These are phyloP conservation scores for Rhadinocentrus ornatus DNA, from an alignment of 2,797 vertebrate species.

Conservation along the genomic window DNA sequence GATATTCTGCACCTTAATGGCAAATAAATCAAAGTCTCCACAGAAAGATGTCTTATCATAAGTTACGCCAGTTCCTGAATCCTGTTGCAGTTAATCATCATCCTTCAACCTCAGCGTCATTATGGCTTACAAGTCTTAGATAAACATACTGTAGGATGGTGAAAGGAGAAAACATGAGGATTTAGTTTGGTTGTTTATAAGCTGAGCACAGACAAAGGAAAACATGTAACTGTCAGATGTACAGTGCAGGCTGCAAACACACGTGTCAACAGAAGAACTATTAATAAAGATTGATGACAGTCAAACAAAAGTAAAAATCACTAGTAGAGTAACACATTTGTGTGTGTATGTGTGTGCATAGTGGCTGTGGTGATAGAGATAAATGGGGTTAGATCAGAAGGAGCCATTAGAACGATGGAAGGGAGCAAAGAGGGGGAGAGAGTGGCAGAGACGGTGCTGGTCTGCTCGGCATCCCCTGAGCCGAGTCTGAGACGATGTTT, in stretches of 20 bases:
- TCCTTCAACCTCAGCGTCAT: constrained; percentile 70
- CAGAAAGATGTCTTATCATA: constrained; percentile 70
- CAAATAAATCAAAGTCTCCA: constrained; percentile 74
- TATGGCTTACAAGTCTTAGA: constrained; percentile 61
- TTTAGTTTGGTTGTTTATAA: constrained; percentile 4
- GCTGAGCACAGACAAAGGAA: constrained; percentile 19
- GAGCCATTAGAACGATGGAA: constrained; percentile 72
- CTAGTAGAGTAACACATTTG: constrained; percentile 38
- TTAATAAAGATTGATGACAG: constrained; percentile 67
- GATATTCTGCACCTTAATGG: constrained; percentile 63
- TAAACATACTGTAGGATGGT: constrained; percentile 57
- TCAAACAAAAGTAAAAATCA: constrained; percentile 58
- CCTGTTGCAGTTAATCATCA: constrained; percentile 75
- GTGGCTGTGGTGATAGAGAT: constrained; percentile 67
- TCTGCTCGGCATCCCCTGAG: constrained; percentile 64
- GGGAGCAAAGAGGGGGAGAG: constrained; percentile 48
- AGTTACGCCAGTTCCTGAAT: constrained; percentile 65
- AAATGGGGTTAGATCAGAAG: constrained; percentile 75
- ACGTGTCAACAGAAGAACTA: constrained; percentile 30
- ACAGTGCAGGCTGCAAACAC: constrained; percentile 19
- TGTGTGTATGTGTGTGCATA: constrained; percentile 18
- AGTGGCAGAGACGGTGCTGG: constrained; percentile 44
- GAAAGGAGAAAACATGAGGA: constrained; percentile 42
- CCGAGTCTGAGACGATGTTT: constrained; percentile 75
- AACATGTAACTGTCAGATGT: constrained; percentile 25